Evolutionary conservation across 2,888 invertebrate species (phyloP).

Genomic region (Plemyria rubiginata): DNA sequence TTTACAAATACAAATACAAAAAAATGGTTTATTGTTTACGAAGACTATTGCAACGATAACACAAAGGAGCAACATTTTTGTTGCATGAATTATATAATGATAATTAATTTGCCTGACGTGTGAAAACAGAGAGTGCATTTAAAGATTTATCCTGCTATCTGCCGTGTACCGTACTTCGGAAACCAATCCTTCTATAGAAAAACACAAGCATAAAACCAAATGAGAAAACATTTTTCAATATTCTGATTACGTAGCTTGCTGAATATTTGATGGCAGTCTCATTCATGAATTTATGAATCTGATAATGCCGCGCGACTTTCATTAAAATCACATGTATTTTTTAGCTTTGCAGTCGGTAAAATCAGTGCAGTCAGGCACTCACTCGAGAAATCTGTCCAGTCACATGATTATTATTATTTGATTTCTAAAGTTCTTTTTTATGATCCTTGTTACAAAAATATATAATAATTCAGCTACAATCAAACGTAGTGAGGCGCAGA

Average conservation of each 20-base stretch:
- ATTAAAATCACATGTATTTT: slow-evolving; percentile 54
- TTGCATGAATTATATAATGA: no score
- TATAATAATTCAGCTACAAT: no score
- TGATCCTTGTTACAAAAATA: no score
- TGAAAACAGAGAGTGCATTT: no score
- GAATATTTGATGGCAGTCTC: slow-evolving; percentile 58
- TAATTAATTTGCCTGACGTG: no score
- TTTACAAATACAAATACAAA: no score
- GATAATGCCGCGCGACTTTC: slow-evolving; percentile 44
- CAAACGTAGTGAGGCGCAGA: no score
- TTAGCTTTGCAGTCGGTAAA: background rate
- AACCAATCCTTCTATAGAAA: slow-evolving; percentile 7
- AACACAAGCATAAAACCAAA: slow-evolving; percentile 31
- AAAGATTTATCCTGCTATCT: background rate
- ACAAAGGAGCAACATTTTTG: no score
- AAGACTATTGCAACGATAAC: no score
- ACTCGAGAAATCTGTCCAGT: background rate
- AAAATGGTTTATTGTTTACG: no score
- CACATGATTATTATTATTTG: no score
- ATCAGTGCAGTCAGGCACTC: background rate
- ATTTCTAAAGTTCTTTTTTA: no score
- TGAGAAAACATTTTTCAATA: slow-evolving; percentile 66
- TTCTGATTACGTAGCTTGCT: slow-evolving; percentile 55
- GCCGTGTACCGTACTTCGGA: background rate
- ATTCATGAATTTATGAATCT: slow-evolving; percentile 64